Percentiles rank a stretch among this genome's conserved stretches.
These are phyloP conservation scores for Mesitornis unicolor DNA, from an alignment of 2,113 vertebrate species.

Conservation along the genomic window DNA sequence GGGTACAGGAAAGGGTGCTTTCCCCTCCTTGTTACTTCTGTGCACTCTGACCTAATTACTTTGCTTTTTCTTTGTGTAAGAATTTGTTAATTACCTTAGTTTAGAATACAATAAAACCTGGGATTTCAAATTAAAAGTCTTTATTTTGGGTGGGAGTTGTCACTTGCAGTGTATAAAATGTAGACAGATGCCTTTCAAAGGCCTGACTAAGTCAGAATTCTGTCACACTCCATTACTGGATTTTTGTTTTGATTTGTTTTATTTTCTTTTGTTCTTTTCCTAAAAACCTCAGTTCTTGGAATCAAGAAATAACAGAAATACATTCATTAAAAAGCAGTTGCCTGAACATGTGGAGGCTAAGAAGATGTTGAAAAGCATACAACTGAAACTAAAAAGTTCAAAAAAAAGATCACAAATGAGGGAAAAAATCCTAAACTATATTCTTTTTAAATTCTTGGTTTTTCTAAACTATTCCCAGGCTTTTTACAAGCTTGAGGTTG, in stretches of 20 bases:
- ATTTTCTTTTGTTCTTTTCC: neutral
- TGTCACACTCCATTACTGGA: neutral
- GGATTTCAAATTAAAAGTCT: neutral
- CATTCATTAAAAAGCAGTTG: neutral
- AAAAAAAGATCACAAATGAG: neutral
- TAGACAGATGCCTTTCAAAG: neutral
- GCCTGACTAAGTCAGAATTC: neutral
- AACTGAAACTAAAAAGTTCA: neutral
- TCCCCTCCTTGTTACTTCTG: neutral
- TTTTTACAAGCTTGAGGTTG: neutral
- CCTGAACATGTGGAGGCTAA: neutral
- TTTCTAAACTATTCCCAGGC: neutral
- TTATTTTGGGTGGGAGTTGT: neutral
- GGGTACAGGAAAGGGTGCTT: neutral
- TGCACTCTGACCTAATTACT: neutral
- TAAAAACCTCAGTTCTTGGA: neutral
- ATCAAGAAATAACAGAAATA: neutral
- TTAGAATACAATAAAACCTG: neutral
- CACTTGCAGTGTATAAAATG: neutral
- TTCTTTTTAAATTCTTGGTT: neutral
- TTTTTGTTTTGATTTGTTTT: neutral
- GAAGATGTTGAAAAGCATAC: neutral
- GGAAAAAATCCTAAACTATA: accelerated
- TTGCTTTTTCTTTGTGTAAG: neutral
- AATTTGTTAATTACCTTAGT: neutral